Evolutionary conservation across 1,140 invertebrate species (phyloP), one percentile per base, ranked within the genome.

Genomic region (Hycleus cichorii): DNA sequence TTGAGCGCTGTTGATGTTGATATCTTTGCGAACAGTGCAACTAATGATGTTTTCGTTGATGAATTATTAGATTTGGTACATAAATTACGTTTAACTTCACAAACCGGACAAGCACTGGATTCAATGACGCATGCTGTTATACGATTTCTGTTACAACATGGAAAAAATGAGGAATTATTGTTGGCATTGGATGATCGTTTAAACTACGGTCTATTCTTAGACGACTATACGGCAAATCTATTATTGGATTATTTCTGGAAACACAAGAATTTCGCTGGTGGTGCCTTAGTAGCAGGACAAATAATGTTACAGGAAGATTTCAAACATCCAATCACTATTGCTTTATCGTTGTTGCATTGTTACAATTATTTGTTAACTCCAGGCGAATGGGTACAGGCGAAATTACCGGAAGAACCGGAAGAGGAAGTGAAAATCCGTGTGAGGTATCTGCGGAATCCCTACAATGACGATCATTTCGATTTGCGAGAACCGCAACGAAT

Each of bases 241-340:
- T 72, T 95, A n/a, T 80, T 97, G 76, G 85, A 96, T 67, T 76
- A 80, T 38, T 87, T 93, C 63, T 73, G 96, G 12, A 83, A 87
- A 66, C 74, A 78, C 3, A 73, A 85, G 49, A 80, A 93, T 69
- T 87, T 76, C 72, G 72, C 74, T 65, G 81, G 83, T 60, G 93
- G 93, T 7, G 85, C 89, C 0, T 84, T 83, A 71, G 75, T 94
- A 12, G 89, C 90, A 6, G 79, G 80, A 61, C 75, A 91, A 49
- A 76, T 92, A 49, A 93, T 95, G 87, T 72, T 95, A 26, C 93
- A 97, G 76, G 95, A 97, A 78, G 91, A 95, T 66, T 82, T 82
- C 60, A 77, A 78, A 3, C 83, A 91, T 77, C 81, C 83, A 8
- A 80, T 95, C 25, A 78, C 84, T 0, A 83, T 81, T 66, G 72